Base-by-base conservation (phyloP, 2,797 vertebrate genomes). In the Agapornis canus region DNA sequence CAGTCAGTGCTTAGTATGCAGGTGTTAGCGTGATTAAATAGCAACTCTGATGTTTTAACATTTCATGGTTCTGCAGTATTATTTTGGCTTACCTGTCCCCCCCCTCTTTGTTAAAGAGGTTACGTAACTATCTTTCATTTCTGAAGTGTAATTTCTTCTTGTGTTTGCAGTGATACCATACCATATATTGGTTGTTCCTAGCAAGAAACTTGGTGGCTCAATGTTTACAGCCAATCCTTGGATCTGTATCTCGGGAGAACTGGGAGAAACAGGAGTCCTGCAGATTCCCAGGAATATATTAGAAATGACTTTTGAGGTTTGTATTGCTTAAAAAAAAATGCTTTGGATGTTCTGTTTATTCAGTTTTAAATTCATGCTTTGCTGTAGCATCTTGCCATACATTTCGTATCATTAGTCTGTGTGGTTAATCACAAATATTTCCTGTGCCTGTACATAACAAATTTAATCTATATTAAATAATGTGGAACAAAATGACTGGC, bases 191-290 rank as follows among this genome's bases (percentile, higher is more conserved):
- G 99, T 99, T 52, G 97, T 99, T 95, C 98, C 99, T 49, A 99
- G 99, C 98, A 99, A 99, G 98, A 99, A 99, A 93, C 98, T 99
- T 7, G 99, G 99, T 8, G 99, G 99, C 86, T 99, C 99, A 88
- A 99, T 99, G 99, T 99, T 99, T 96, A 99, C 99, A 22, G 99
- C 99, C 90, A 99, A 99, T 95, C 99, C 99, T 35, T 99, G 99
- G 99, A 99, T 99, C 86, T 99, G 99, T 95, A 99, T 99, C 78
- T 99, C 99, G 1, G 99, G 99, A 88, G 99, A 99, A 85, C 97
- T 99, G 92, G 98, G 99, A 25, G 99, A 99, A 97, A 99, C 99
- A 6, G 99, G 99, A 80, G 98, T 99, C 56, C 97, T 99, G 83
- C 99, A 99, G 97, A 98, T 99, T 85, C 99, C 99, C 90, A 99